Evolutionary conservation across 2,113 vertebrate species (phyloP).

Genomic region (Synodontis membranacea): DNA sequence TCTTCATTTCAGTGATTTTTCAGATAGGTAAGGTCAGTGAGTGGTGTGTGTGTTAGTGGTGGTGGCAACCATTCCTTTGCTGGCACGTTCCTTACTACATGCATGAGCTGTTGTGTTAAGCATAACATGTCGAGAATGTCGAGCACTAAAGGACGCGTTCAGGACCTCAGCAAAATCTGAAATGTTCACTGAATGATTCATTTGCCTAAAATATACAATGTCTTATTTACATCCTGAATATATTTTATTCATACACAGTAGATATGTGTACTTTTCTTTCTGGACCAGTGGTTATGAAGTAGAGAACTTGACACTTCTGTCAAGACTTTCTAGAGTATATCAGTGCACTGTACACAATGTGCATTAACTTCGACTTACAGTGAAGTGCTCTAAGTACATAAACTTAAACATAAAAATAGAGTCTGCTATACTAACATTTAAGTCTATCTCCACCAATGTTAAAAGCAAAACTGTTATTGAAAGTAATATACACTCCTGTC

Average conservation of each 20-base stretch:
- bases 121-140: background rate
- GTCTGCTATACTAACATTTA: background rate
- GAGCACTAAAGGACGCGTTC: background rate
- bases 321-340: background rate
- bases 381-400: background rate
- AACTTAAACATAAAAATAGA: background rate
- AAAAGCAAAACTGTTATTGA: slow-evolving; percentile 4
- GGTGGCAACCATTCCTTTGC: background rate
- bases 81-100: background rate
- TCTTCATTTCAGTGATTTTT: background rate
- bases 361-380: background rate
- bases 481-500: background rate
- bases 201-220: background rate
- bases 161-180: background rate
- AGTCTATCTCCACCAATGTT: background rate
- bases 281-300: background rate
- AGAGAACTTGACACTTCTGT: background rate
- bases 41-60: background rate
- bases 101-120: background rate
- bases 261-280: background rate
- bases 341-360: background rate
- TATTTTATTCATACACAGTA: background rate
- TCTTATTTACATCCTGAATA: background rate
- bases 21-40: slow-evolving; percentile 1
- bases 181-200: background rate